These are phyloP conservation scores for Gobio occitaniae DNA, from an alignment of 2,797 vertebrate species.

Conservation along the genomic window DNA sequence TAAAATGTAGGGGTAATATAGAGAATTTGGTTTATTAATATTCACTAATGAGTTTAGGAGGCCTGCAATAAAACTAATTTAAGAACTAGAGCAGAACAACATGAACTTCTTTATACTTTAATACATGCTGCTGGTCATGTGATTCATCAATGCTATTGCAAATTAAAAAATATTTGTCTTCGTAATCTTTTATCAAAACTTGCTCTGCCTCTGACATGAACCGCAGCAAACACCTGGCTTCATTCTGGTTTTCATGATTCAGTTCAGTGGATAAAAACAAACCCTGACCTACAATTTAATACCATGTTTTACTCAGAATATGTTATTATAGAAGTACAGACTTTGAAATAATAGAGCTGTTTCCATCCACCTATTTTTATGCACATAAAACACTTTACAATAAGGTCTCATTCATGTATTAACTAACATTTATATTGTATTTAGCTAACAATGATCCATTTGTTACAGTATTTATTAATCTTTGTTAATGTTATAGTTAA, in stretches of 20 bases:
- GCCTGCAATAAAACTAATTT: neutral
- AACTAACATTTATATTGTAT: no score
- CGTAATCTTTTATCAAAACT: neutral
- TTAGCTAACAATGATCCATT: no score
- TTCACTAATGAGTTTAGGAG: neutral
- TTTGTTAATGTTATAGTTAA: no score
- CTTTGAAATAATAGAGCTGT: neutral
- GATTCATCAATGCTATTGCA: neutral
- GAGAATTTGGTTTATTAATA: neutral
- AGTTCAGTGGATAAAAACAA: neutral
- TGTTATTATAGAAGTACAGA: conserved; percentile 1
- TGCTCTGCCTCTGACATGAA: neutral
- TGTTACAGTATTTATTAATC: no score
- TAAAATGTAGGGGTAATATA: neutral
- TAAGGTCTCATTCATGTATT: no score
- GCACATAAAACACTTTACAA: no score
- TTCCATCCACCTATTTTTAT: neutral
- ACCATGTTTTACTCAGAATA: conserved; percentile 9
- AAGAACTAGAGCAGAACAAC: neutral
- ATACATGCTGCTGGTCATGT: neutral
- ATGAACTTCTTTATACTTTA: no score
- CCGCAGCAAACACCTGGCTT: neutral
- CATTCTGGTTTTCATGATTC: neutral
- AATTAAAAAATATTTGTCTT: neutral
- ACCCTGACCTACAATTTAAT: neutral